Evolutionary conservation across 2,888 invertebrate genomes (phyloP).

Genomic region (Cistogaster globosa): DNA sequence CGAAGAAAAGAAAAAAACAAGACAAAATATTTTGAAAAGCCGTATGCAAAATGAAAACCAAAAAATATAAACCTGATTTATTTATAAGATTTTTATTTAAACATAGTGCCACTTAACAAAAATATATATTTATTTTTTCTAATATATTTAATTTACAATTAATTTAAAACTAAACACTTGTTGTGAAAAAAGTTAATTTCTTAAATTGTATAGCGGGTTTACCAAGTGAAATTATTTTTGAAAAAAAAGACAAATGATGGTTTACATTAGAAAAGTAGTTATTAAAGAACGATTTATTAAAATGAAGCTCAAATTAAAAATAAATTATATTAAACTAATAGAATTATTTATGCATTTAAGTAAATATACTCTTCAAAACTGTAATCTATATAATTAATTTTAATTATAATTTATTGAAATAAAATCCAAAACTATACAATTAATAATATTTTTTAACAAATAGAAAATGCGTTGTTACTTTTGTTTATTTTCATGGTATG

Average conservation of each 20-base stretch:
- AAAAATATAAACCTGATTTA: conserved; percentile 66
- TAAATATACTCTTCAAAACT: conserved; percentile 36
- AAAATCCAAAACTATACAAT: conserved; percentile 24
- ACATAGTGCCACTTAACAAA: conserved; percentile 64
- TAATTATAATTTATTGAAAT: conserved; percentile 21
- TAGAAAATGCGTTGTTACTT: too few relatives aligned
- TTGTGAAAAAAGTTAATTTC: neutral
- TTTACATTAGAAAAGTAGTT: conserved; percentile 46
- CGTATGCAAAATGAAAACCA: conserved; percentile 29
- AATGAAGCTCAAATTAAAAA: conserved; percentile 47
- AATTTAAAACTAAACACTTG: too few relatives aligned
- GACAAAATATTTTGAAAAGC: conserved; percentile 1
- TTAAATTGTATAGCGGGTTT: conserved; percentile 22
- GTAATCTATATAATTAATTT: conserved; percentile 11
- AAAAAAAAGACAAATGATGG: conserved; percentile 36
- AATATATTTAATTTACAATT: conserved; percentile 38
- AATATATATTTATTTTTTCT: conserved; percentile 31
- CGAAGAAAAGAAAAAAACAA: neutral
- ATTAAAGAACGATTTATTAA: conserved; percentile 20
- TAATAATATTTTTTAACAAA: too few relatives aligned
- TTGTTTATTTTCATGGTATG: too few relatives aligned
- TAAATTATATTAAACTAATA: neutral
- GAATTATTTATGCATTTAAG: conserved; percentile 56
- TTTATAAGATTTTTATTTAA: conserved; percentile 68
- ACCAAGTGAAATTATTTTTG: conserved; percentile 14